Evolutionary conservation across 2,113 vertebrate genomes (phyloP), one percentile per base, ranked within the genome.

Genomic region (Pelecanus crispus): DNA sequence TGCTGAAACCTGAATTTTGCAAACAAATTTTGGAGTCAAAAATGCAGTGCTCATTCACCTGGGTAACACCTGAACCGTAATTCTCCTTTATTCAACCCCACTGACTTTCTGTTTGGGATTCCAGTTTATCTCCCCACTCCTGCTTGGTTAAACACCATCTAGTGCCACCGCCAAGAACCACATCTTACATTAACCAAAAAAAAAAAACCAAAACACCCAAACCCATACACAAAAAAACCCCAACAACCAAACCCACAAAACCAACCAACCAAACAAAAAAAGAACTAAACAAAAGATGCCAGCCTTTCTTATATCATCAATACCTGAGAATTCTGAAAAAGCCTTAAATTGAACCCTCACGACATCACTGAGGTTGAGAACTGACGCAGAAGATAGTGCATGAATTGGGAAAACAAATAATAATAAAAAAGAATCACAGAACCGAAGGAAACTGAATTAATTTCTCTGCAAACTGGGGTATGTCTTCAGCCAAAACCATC

Each of bases 131-230:
- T 81, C 21, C 19, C 9, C 0, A 0, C 20, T 92, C 47, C 44
- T 72, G 10, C 73, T 84, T 59, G 26, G 72, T 88, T 90, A 66
- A 96, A 90, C 75, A 81, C 82, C 58, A 88, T 63, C 75, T 92
- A 93, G 88, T 63, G 88, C 63, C 75, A 63, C 24, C 77, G 50
- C 47, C 75, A 59, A 90, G 59, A 92, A 96, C 74, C 80, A 17
- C 79, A 90, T 13, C 53, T 45, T 42, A 6, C 1, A 15, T 25
- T 26, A 59, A 21, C 11, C 10, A 36, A 26, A 40, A 12, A 36
- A 5, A 53, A 5, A 4, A 13, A 32, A 34, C 8, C 25, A n/a
- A n/a, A 47, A n/a, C 40, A 40, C 0, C 12, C 16, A 29, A 7
- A 31, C 26, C 12, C 42, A 44, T 13, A 44, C 42, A 44, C n/a